Percentiles rank a stretch among this genome's conserved stretches.
Conservation (phyloP, 64 coral and sea anemone genomes). For the Dendrophyllia cribrosa region DNA sequence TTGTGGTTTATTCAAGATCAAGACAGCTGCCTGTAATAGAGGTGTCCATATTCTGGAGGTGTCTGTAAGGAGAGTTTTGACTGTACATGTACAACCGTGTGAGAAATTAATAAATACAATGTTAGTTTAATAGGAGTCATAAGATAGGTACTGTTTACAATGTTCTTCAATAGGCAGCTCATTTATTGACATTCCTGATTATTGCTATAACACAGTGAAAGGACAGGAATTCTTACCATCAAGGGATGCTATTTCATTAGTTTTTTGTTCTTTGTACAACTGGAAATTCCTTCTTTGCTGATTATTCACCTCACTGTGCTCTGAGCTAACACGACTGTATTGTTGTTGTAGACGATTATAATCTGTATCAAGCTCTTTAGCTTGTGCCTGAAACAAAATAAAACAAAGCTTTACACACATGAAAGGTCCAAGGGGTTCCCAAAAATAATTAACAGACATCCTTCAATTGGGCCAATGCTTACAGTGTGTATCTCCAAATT, state of each 20-base stretch:
- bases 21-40: too few species aligned
- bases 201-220: neutral
- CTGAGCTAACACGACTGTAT: conserved; percentile 80
- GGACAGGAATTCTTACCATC: conserved; percentile 41
- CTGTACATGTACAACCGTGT: too few species aligned
- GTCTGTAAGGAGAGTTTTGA: too few species aligned
- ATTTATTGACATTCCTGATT: too few species aligned
- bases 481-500: too few species aligned
- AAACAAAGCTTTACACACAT: neutral
- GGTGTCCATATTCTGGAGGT: too few species aligned
- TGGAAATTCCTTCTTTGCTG: conserved; percentile 56
- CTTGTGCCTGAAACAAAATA: conserved; percentile 61
- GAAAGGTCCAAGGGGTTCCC: neutral
- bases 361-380: conserved; percentile 73
- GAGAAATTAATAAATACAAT: too few species aligned
- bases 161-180: too few species aligned
- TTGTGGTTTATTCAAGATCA: too few species aligned
- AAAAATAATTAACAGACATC: neutral
- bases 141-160: too few species aligned
- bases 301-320: conserved; percentile 52
- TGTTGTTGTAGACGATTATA: conserved; percentile 84
- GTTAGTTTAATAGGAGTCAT: too few species aligned
- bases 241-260: conserved; percentile 72
- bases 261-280: conserved; percentile 71
- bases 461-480: too few species aligned